A percentile compares a stretch with the other conserved stretches of the same genome.
These are phyloP conservation scores for Diploptera punctata DNA, from an alignment of 2,888 invertebrate species.

Conservation along the genomic window DNA sequence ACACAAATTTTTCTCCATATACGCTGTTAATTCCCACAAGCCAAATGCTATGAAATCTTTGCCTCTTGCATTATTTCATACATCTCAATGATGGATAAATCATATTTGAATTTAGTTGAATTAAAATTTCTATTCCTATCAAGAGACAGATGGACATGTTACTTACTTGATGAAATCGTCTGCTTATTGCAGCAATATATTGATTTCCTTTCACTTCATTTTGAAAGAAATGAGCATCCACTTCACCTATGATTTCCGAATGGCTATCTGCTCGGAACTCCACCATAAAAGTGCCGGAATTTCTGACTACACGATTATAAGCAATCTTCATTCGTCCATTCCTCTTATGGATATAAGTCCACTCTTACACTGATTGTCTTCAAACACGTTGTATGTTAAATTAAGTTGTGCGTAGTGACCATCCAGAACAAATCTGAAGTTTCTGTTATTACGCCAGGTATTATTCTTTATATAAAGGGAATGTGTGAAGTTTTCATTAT, in stretches of 20 bases:
- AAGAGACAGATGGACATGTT: too few relatives aligned
- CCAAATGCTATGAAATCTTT: too few relatives aligned
- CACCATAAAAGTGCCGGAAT: conserved; percentile 82
- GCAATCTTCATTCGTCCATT: conserved; percentile 93
- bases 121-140: too few relatives aligned
- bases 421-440: conserved; percentile 84
- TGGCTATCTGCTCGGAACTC: conserved; percentile 91
- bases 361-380: conserved; percentile 81
- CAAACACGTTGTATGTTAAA: conserved; percentile 83
- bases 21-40: too few relatives aligned
- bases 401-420: conserved; percentile 91
- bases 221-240: conserved; percentile 77
- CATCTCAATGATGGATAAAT: too few relatives aligned
- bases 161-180: conserved; percentile 46
- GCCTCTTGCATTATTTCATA: too few relatives aligned
- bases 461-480: conserved; percentile 87
- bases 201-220: conserved; percentile 80
- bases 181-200: conserved; percentile 51
- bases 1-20: too few relatives aligned
- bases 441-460: conserved; percentile 84
- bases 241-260: conserved; percentile 88
- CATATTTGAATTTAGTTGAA: too few relatives aligned
- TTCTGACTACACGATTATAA: conserved; percentile 79
- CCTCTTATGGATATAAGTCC: conserved; percentile 85
- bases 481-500: conserved; percentile 94